Conservation (phyloP, 23 tunicate genomes). For the Styela clava region DNA sequence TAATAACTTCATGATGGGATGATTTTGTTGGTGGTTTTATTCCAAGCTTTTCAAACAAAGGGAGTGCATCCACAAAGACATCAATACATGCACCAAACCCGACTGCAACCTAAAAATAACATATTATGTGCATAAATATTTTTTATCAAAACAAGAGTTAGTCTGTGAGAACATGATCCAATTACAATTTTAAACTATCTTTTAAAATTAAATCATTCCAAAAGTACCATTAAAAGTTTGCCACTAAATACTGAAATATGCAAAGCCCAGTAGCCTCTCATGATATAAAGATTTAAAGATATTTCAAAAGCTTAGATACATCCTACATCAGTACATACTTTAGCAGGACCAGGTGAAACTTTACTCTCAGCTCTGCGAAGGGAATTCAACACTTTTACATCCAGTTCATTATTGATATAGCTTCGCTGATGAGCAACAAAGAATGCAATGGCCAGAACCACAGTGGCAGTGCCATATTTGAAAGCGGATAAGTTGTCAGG, state of each 20-base stretch:
- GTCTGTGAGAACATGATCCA: too few relatives aligned
- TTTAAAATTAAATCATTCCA: neutral
- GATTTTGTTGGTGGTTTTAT: slow-evolving; percentile 36
- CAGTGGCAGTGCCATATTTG: slow-evolving; percentile 29
- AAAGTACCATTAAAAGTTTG: neutral
- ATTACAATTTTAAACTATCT: too few relatives aligned
- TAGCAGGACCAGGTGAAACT: slow-evolving; percentile 33
- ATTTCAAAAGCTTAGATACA: too few relatives aligned
- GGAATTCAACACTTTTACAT: slow-evolving; percentile 53
- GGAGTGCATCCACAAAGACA: slow-evolving; percentile 77
- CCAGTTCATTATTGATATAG: neutral
- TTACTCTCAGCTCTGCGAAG: slow-evolving; percentile 59
- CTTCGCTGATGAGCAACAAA: neutral
- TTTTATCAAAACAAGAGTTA: too few relatives aligned
- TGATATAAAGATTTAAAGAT: too few relatives aligned
- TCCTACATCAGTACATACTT: too few relatives aligned
- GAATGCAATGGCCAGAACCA: slow-evolving; percentile 6
- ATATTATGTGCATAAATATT: neutral
- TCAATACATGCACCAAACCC: slow-evolving; percentile 98
- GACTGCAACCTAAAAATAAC: slow-evolving; percentile 60
- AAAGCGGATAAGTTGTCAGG: slow-evolving; percentile 11
- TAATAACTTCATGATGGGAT: slow-evolving; percentile 45
- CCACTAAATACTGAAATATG: too few relatives aligned
- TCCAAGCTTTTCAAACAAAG: slow-evolving; percentile 39
- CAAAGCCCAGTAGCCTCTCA: too few relatives aligned